Conservation (phyloP, 2,888 invertebrate genomes). For the Chloroclystis v-ata region DNA sequence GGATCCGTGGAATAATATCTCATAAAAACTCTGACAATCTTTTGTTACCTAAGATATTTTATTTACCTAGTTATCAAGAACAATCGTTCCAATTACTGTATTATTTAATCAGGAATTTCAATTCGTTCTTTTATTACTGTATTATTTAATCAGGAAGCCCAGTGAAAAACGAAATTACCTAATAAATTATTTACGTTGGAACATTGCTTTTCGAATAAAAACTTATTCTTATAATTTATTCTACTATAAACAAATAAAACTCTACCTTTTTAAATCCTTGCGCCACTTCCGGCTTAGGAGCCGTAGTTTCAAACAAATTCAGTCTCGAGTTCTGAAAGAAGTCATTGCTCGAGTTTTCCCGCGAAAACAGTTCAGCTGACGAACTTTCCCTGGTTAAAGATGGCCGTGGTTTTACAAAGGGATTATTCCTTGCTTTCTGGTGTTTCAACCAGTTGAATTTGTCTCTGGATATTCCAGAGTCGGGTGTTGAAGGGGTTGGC, state of each 20-base stretch:
- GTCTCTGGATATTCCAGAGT: constrained; percentile 21
- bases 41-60: too few relatives aligned
- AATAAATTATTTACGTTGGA: too few relatives aligned
- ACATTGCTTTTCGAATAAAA: too few relatives aligned
- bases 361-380: constrained; percentile 59
- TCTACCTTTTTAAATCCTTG: constrained; percentile 55
- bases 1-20: too few relatives aligned
- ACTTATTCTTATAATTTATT: too few relatives aligned
- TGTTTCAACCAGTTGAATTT: constrained; percentile 66
- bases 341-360: constrained; percentile 64
- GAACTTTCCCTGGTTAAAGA: constrained; percentile 65
- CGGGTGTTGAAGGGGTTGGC: constrained; percentile 20
- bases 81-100: too few relatives aligned
- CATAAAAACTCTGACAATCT: too few relatives aligned
- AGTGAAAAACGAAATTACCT: too few relatives aligned
- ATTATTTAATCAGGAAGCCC: too few relatives aligned
- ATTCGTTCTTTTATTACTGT: too few relatives aligned
- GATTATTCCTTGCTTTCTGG: constrained; percentile 56
- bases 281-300: constrained; percentile 57
- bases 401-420: constrained; percentile 61
- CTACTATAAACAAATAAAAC: not conserved
- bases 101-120: too few relatives aligned
- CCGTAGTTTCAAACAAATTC: constrained; percentile 61
- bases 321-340: constrained; percentile 68
- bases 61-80: too few relatives aligned